Evolutionary conservation across 2,113 vertebrate species (phyloP), one percentile per base, ranked within the genome.

Genomic region (Calyptomena viridis): DNA sequence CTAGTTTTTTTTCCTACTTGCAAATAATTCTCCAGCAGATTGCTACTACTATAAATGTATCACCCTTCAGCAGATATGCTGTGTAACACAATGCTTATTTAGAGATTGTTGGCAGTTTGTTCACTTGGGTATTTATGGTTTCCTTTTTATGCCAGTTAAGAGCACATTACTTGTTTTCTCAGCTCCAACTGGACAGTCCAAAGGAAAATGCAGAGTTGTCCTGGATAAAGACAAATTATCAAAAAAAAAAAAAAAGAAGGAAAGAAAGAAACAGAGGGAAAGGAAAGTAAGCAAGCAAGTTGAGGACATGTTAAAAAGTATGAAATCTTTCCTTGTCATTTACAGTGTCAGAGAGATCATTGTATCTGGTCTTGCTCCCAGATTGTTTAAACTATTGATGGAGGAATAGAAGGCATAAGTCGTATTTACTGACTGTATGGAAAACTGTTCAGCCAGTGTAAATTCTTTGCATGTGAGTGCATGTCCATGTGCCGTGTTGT

Each of bases 381-480:
- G n/a, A 39, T 81, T 93, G 83, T 95, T 96, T 96, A 64, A 94
- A 64, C 82, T 90, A 96, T 63, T 94, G 93, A 88, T 90, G 92
- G 56, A 93, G 79, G 90, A 92, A 96, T 69, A 97, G 84, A 95
- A 96, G 73, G 88, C 69, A 84, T 84, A 90, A 95, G 93, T 94
- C 88, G 74, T 96, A 95, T 95, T 95, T 95, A 95, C 92, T 62
- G 83, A 93, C 83, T 96, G 92, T 92, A 88, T 90, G 89, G 68
- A 96, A 96, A 92, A 89, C 44, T 84, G 93, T 86, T 94, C 93
- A 78, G 80, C 64, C 20, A 0, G 75, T 81, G 94, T 77, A 95
- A 96, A 96, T 96, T 96, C 96, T 93, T 96, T 96, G 92, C 95
- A 78, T 94, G 95, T 90, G 93, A 96, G 93, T 89, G 76, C 94